Conservation (phyloP, 2,797 vertebrate genomes). For the Sarcophilus harrisii region DNA sequence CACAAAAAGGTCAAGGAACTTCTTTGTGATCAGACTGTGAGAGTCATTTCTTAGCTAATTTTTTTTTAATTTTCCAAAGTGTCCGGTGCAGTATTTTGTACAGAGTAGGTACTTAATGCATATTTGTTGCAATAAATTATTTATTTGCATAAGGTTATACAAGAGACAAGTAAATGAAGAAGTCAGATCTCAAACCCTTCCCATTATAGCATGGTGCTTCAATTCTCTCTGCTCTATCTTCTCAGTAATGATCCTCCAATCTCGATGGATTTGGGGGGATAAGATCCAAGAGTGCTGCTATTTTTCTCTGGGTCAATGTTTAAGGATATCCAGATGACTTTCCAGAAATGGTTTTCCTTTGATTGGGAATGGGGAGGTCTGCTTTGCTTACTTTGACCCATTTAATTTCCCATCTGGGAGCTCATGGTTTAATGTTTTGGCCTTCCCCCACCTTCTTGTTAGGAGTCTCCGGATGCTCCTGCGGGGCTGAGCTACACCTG, state of each 20-base stretch:
- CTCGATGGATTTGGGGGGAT: not conserved
- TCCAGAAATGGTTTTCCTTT: slow-evolving; percentile 23
- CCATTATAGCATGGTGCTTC: not conserved
- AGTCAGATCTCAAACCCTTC: not conserved
- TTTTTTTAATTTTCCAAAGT: not conserved
- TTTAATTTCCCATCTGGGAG: slow-evolving; percentile 51
- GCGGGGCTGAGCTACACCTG: not conserved
- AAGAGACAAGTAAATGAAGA: not conserved
- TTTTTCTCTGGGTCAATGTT: slow-evolving; percentile 2
- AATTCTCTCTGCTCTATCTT: not conserved
- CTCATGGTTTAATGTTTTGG: not conserved
- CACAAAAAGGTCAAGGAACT: not conserved
- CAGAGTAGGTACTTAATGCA: not conserved
- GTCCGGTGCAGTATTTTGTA: not conserved
- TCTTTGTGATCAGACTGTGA: not conserved
- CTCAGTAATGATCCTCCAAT: slow-evolving; percentile 15
- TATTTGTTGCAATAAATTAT: not conserved
- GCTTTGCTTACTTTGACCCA: slow-evolving; percentile 41
- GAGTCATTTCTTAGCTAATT: not conserved
- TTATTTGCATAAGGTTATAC: not conserved
- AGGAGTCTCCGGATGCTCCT: slow-evolving; percentile 10
- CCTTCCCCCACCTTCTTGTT: not conserved
- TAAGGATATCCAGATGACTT: slow-evolving; percentile 5
- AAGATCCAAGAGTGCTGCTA: not conserved
- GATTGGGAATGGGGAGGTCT: slow-evolving; percentile 38